phyloP scores from a whole-genome alignment of 2,113 vertebrate genomes.

The Phalacrocorax carbo region DNA sequence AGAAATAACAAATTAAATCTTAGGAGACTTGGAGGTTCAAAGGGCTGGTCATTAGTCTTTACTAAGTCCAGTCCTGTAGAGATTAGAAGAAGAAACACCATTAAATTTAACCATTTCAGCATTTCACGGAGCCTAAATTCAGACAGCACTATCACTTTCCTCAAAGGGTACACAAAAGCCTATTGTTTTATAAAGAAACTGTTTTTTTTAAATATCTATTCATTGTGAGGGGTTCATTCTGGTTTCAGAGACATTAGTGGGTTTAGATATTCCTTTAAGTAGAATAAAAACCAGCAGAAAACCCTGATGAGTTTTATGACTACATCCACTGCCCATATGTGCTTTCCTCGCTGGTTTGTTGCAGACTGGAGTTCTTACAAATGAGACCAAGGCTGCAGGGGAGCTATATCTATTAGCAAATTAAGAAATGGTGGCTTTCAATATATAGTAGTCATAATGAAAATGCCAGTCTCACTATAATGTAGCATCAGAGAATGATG shows the following conservation, averaged over 20 bases:
- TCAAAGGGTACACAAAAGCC: not conserved
- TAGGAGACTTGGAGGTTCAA: slow-evolving; percentile 3
- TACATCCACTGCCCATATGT: rapidly evolving
- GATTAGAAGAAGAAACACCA: slow-evolving; percentile 17
- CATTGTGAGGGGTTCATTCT: not conserved
- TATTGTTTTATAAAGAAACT: not conserved
- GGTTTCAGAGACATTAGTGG: not conserved
- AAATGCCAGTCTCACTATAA: not conserved
- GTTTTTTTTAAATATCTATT: not conserved
- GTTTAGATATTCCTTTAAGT: not conserved
- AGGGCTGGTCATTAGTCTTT: slow-evolving; percentile 34
- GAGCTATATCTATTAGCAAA: slow-evolving; percentile 31
- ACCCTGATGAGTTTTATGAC: not conserved
- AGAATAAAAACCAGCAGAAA: not conserved
- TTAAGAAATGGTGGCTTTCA: slow-evolving; percentile 20
- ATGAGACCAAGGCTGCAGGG: not conserved
- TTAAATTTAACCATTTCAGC: not conserved
- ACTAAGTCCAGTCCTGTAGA: slow-evolving; percentile 14
- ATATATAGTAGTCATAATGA: not conserved
- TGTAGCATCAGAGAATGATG: not conserved
- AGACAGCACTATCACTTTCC: not conserved
- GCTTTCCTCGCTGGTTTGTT: not conserved
- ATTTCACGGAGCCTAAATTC: not conserved
- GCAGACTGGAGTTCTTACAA: not conserved
- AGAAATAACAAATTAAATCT: slow-evolving; percentile 44